These are phyloP conservation scores for Anneissia japonica DNA, from an alignment of 35 echinoderm and acorn worm species.

Conservation along the genomic window DNA sequence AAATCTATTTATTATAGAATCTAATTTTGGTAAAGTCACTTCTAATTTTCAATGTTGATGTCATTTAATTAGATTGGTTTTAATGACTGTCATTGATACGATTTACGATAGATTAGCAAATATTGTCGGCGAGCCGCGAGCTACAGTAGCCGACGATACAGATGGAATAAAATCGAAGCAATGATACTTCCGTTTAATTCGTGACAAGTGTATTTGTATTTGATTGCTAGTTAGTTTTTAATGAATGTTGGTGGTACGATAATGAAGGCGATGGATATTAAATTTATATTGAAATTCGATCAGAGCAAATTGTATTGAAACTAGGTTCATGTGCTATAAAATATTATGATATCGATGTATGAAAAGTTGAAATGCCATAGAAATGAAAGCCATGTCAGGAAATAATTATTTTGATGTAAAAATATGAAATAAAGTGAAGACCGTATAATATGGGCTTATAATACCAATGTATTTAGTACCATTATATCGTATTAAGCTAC, in stretches of 20 bases:
- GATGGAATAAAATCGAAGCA: background rate
- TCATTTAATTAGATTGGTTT: background rate
- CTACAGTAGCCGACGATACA: background rate
- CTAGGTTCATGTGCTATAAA: too few species aligned
- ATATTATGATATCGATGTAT: too few species aligned
- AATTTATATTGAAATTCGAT: background rate
- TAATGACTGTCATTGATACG: background rate
- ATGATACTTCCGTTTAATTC: background rate
- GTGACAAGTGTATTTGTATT: background rate
- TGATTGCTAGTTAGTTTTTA: background rate
- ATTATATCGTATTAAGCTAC: too few species aligned
- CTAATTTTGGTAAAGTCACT: background rate
- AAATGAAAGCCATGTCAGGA: too few species aligned
- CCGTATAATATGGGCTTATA: too few species aligned
- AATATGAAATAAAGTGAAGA: too few species aligned
- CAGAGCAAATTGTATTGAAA: background rate
- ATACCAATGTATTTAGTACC: too few species aligned
- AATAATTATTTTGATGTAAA: too few species aligned
- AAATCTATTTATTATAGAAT: background rate
- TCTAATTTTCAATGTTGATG: background rate
- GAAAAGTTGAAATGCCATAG: too few species aligned
- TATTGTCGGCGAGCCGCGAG: background rate
- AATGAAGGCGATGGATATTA: background rate
- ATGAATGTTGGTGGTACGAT: background rate
- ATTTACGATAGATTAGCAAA: background rate